These are phyloP conservation scores for Hippocampus abdominalis DNA, from an alignment of 2,113 vertebrate genomes.

Conservation along the genomic window DNA sequence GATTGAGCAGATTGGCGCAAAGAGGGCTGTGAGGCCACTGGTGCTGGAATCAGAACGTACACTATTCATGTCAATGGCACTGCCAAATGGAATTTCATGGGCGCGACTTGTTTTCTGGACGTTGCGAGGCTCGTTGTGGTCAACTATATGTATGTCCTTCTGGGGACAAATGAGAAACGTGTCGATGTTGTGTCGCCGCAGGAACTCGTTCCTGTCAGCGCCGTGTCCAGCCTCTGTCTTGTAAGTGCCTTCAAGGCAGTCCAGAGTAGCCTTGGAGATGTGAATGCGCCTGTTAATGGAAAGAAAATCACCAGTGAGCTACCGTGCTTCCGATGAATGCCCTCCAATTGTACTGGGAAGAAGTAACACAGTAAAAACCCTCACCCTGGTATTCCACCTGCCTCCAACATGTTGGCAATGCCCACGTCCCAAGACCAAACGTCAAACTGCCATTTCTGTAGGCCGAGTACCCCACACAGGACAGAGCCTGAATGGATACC, in stretches of 20 bases:
- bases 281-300: conserved; percentile 64
- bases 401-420: conserved; percentile 75
- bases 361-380: neutral
- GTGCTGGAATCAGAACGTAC: conserved; percentile 40
- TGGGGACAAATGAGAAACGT: conserved; percentile 72
- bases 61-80: conserved; percentile 63
- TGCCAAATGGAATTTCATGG: conserved; percentile 54
- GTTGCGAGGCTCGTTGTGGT: conserved; percentile 30
- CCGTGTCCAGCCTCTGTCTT: conserved; percentile 69
- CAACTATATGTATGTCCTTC: conserved; percentile 13
- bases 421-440: conserved; percentile 76
- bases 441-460: conserved; percentile 79
- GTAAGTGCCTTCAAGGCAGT: conserved; percentile 68
- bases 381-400: conserved; percentile 73
- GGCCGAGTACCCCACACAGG: conserved; percentile 74
- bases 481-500: conserved; percentile 76
- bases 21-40: neutral
- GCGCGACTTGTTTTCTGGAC: conserved; percentile 34
- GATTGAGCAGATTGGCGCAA: neutral
- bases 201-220: conserved; percentile 67
- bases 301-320: neutral
- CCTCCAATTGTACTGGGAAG: neutral
- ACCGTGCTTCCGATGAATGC: neutral
- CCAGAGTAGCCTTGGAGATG: conserved; percentile 72
- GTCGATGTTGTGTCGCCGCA: conserved; percentile 72